Evolutionary conservation across 1,140 invertebrate genomes (phyloP), one percentile per base, ranked within the genome.

Genomic region (Pogonomyrmex californicus): DNA sequence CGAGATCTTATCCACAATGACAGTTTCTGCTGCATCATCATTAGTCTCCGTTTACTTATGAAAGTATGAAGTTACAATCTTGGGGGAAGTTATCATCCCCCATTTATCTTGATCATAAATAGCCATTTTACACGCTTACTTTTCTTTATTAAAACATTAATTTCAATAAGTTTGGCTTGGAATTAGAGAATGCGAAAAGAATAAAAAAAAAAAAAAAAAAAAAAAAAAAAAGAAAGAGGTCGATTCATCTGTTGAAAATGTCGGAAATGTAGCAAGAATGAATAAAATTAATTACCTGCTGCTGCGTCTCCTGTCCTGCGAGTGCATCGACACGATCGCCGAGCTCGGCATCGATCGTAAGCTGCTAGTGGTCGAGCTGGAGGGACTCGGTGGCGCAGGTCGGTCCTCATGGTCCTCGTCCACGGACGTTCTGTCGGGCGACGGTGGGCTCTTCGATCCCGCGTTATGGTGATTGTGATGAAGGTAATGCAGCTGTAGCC

Each of bases 401-500:
- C 91, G 92, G 30, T 76, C 89, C 33, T 94, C 94, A 7, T 94
- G 94, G 51, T 94, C 95, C 14, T 94, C 94, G 60, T 94, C 95
- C 36, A 94, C 86, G 7, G 93, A 93, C n/a, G 58, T 86, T 44
- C 91, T 88, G 75, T 95, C 94, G 6, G 94, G 92, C 4, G 93
- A 93, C n/a, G 93, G 91, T 33, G 92, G 93, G 33, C 90, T 92
- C 85, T 92, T 93, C 23, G 88, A 85, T 56, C 65, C 88, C 47
- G 93, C 92, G 63, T 93, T 94, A 54, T 94, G 95, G 92, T 88
- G 96, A 95, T 68, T 93, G 86, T 92, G 93, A 81, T 93, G 93
- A 68, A 95, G 93, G 54, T 96, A 95, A 88, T 96, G 95, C 14
- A 96, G 93, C 85, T 96, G 96, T 4, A 97, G 93, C 1, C 97